Conservation (phyloP, 2,888 invertebrate genomes). For the Barypeithes pellucidus region DNA sequence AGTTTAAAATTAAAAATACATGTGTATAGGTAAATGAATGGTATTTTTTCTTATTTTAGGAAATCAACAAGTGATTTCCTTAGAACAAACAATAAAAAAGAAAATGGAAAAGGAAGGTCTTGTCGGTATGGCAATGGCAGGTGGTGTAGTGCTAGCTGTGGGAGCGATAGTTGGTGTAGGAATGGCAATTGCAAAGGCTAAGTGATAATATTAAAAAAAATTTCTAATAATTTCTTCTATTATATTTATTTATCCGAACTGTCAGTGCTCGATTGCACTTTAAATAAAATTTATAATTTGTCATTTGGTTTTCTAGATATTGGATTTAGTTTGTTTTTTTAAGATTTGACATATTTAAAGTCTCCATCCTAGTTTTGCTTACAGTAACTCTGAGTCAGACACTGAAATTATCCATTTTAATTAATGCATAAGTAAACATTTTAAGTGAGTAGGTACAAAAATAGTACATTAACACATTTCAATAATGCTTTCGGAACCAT, state of each 20-base stretch:
- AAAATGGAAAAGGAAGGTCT: constrained; percentile 94
- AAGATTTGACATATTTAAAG: too few species aligned
- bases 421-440: too few species aligned
- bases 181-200: constrained; percentile 78
- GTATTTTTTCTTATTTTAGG: constrained; percentile 62
- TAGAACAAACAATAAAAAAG: constrained; percentile 89
- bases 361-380: too few species aligned
- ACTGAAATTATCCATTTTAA: too few species aligned
- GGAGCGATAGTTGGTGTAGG: constrained; percentile 90
- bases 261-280: constrained; percentile 1
- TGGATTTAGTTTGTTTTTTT: too few species aligned
- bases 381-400: too few species aligned
- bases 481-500: too few species aligned
- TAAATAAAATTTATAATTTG: constrained; percentile 14
- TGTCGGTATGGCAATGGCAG: constrained; percentile 91
- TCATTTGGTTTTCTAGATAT: neutral
- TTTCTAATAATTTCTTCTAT: neutral
- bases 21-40: too few species aligned
- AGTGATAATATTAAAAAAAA: constrained; percentile 45
- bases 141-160: constrained; percentile 88
- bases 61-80: constrained; percentile 84
- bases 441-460: too few species aligned
- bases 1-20: too few species aligned
- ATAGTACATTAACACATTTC: too few species aligned
- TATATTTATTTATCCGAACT: constrained; percentile 9